phyloP scores from a whole-genome alignment of 2,113 vertebrate genomes.

The Alligator mississippiensis region DNA sequence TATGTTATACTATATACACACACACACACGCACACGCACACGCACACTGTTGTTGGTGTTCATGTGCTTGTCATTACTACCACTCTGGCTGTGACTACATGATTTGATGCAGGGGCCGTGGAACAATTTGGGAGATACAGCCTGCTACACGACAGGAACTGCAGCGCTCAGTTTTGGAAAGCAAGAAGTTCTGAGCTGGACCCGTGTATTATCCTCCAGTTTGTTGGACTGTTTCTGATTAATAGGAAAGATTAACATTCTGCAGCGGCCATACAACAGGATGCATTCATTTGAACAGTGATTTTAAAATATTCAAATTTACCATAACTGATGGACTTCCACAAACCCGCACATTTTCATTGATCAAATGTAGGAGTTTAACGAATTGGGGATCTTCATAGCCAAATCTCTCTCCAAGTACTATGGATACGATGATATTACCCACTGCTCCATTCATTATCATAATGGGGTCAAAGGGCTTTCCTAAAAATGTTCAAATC shows the following conservation, averaged over 20 bases:
- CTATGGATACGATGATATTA: slow-evolving; percentile 58
- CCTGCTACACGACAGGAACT: neutral
- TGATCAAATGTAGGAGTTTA: slow-evolving; percentile 39
- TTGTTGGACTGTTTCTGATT: neutral
- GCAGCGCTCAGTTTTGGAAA: no score
- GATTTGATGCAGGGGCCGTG: no score
- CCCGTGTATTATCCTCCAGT: neutral
- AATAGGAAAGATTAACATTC: neutral
- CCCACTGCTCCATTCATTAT: slow-evolving; percentile 45
- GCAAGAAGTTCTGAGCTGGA: neutral
- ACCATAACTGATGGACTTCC: slow-evolving; percentile 39
- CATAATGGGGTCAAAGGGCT: slow-evolving; percentile 50
- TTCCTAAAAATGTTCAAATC: slow-evolving; percentile 5
- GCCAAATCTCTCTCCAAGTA: slow-evolving; percentile 66
- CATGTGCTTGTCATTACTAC: no score
- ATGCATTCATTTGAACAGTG: neutral
- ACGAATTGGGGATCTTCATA: slow-evolving; percentile 58
- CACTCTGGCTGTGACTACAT: no score
- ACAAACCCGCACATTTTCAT: slow-evolving; percentile 33
- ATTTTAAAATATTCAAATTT: neutral
- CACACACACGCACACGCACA: no score
- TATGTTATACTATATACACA: no score
- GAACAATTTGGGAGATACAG: neutral
- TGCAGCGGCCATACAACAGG: neutral
- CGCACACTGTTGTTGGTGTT: no score